These are phyloP conservation scores for Manis javanica DNA, from an alignment of 2,797 vertebrate genomes.

Conservation along the genomic window DNA sequence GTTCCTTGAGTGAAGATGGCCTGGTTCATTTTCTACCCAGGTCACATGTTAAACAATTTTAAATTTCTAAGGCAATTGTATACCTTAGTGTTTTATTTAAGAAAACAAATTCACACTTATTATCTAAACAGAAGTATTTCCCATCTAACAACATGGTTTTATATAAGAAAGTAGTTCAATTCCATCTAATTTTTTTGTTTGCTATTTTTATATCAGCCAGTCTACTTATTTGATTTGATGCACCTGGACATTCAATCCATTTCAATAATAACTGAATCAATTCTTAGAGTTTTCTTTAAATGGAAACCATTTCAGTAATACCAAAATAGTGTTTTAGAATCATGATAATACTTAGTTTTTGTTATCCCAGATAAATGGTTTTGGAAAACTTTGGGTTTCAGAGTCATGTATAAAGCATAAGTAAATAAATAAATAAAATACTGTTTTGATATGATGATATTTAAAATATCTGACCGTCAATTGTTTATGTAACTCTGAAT, in stretches of 20 bases:
- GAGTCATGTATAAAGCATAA: background rate
- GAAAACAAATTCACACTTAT: background rate
- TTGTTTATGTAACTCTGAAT: background rate
- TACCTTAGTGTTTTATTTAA: background rate
- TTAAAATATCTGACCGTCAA: slow-evolving; percentile 29
- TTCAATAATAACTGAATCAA: background rate
- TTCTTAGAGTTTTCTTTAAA: background rate
- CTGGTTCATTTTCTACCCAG: background rate
- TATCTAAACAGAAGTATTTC: background rate
- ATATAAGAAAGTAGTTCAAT: background rate
- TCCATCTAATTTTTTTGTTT: background rate
- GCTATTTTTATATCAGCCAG: background rate
- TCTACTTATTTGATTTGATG: slow-evolving; percentile 38
- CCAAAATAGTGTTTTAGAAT: background rate
- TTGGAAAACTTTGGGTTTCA: background rate
- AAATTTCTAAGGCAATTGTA: background rate
- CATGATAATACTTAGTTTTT: background rate
- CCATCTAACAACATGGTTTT: background rate
- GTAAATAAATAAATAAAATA: slow-evolving; percentile 14
- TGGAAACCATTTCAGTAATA: slow-evolving; percentile 29
- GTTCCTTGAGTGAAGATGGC: background rate
- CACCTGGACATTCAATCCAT: background rate
- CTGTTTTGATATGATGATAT: background rate
- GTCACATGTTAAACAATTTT: background rate
- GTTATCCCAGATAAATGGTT: slow-evolving; percentile 7